Base-by-base conservation (phyloP, 2,797 vertebrate species). In the Glossophaga mutica region DNA sequence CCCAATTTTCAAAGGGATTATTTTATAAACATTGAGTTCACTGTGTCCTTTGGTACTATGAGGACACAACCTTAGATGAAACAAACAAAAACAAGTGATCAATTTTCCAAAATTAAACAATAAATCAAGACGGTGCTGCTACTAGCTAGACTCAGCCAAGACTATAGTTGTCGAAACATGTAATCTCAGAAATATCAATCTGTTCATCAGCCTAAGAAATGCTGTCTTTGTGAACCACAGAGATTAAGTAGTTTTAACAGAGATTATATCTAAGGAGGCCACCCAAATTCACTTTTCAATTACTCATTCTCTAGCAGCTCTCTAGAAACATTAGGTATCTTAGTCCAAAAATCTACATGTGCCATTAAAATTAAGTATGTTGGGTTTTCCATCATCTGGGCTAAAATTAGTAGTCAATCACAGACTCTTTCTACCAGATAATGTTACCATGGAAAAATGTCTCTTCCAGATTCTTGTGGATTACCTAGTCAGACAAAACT, bases 401-500 rank as follows among this genome's bases (percentile, higher is more conserved):
- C 89, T 93, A 84, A 81, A 90, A 62, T 82, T 55, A 71, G 42
- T 5, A 92, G 71, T 76, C 48, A 74, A 18, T 88, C 52, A 76
- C 4, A 68, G 78, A 44, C 70, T 50, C 62, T 83, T 95, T 95
- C 44, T 94, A 68, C 62, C 90, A 94, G 37, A 92, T 95, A 90
- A 83, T 68, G 39, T 91, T 94, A 94, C 94, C 77, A 81, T 68
- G 29, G n/a, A 76, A 81, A 95, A 96, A 91, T 42, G 39, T 74
- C 91, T 95, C 71, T 88, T 90, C 71, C 65, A 91, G 52, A 78
- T 81, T 82, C 93, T 65, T 82, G 46, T 77, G 88, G 81, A 90
- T 95, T 94, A 84, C 50, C 78, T 29, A 90, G 83, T 65, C 84
- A 94, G 71, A 85, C 44, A 39, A 88, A 95, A 94, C 84, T 88